phyloP scores from a whole-genome alignment of 2,797 vertebrate species.

The Tarsius wallacei region DNA sequence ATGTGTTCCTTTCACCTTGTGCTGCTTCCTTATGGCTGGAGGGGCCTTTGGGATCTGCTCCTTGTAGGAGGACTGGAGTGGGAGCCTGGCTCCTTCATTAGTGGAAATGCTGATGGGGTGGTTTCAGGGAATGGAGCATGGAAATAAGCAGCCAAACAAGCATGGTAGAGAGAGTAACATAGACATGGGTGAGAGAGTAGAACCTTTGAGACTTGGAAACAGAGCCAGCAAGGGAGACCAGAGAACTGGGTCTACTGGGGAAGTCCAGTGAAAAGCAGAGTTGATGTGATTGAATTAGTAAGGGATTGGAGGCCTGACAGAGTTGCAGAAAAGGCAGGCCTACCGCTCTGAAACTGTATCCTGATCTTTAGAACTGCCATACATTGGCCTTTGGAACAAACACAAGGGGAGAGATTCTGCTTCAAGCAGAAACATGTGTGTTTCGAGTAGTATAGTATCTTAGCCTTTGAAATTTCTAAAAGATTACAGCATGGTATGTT shows the following conservation, averaged over 20 bases:
- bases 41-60: not conserved
- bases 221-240: not conserved
- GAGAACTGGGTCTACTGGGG: not conserved
- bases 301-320: not conserved
- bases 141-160: not conserved
- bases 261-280: not conserved
- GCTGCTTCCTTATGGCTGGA: not conserved
- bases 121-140: not conserved
- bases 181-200: not conserved
- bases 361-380: constrained; percentile 15
- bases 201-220: not conserved
- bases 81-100: not conserved
- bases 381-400: constrained; percentile 60
- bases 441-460: not conserved
- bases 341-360: not conserved
- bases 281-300: not conserved
- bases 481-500: not conserved
- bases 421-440: not conserved
- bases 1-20: not conserved
- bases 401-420: not conserved
- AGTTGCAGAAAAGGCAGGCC: not conserved
- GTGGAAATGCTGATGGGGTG: not conserved
- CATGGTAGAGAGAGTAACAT: not conserved
- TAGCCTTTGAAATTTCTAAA: constrained; percentile 48
- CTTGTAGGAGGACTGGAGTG: not conserved